These are phyloP conservation scores for Drosophila willistoni DNA, from an alignment of 1,140 invertebrate genomes.

Conservation along the genomic window DNA sequence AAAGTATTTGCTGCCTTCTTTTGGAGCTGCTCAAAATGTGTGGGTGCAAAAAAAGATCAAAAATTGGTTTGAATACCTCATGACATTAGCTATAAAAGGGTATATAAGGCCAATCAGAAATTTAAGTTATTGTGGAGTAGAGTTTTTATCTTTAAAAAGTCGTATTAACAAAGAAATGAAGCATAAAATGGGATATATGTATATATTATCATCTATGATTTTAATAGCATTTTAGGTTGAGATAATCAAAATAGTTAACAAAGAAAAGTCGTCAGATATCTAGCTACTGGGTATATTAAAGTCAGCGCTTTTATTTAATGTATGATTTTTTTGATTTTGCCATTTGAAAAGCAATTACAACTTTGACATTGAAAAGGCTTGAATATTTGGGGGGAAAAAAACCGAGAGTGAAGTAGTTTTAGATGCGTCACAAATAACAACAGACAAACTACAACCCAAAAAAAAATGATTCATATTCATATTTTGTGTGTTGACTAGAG, in stretches of 20 bases:
- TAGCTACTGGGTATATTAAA: neutral
- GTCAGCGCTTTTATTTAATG: neutral
- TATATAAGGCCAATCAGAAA: neutral
- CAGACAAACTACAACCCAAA: neutral
- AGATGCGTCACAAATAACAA: conserved; percentile 42
- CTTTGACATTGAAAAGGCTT: conserved; percentile 71
- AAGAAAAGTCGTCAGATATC: neutral
- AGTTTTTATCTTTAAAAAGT: too few relatives aligned
- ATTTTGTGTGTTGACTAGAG: conserved; percentile 19
- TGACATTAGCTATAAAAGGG: neutral
- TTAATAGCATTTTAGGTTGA: too few relatives aligned
- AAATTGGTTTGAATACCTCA: conserved; percentile 2
- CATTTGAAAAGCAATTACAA: conserved; percentile 54
- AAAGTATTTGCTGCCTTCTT: conserved; percentile 39
- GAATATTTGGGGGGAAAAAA: conserved; percentile 8
- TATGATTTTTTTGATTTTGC: neutral
- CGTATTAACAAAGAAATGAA: too few relatives aligned
- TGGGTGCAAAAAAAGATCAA: conserved; percentile 48
- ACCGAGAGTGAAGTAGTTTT: conserved; percentile 25
- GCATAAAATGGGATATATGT: too few relatives aligned
- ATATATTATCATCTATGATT: too few relatives aligned
- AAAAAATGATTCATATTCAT: conserved; percentile 41
- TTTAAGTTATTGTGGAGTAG: too few relatives aligned
- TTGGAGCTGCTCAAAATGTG: conserved; percentile 32
- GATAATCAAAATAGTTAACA: too few relatives aligned